Base-by-base conservation (phyloP, 2,113 vertebrate genomes). In the Platichthys flesus region DNA sequence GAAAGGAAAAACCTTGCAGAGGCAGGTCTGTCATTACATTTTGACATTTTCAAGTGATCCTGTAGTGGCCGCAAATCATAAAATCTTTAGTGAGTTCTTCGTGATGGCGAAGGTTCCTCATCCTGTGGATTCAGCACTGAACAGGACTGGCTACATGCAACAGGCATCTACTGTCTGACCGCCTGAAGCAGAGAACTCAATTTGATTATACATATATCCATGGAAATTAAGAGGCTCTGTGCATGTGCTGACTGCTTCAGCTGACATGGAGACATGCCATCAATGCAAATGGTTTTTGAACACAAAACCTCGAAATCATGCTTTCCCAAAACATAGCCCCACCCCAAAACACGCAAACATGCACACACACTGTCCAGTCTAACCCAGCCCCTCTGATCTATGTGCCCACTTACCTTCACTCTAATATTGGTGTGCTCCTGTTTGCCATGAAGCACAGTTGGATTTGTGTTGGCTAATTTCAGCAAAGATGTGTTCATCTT, bases 191-290 rank as follows among this genome's bases (percentile, higher is more conserved):
- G 70, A 68, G 20, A 0, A 15, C 12, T 45, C 51, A 1, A 91
- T 92, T 92, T 92, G 89, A 10, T 84, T 87, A 88, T 59, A 84
- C 88, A 92, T 91, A 90, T 89, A 20, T 45, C 24, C 21, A 89
- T 86, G 86, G 62, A 89, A 92, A 89, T 45, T 57, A 51, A 52
- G 40, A 65, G 58, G 35, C 37, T 47, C 9, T 20, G 60, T 15
- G 15, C 20, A 0, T 70, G 6, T 49, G 9, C 12, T 49, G 21
- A 40, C 21, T 5, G 45, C 15, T 49, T 57, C 26, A 56, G 40
- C 51, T 61, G 24, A 35, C 18, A 47, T 71, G 62, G 20, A 83
- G 28, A 61, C 1, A 49, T 72, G 71, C 0, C 24, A 78, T 60
- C 3, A 16, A 92, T 91, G 88, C 89, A 92, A 91, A 91, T 92